These are phyloP conservation scores for Sylvietta virens DNA, from an alignment of 2,113 vertebrate species.

Conservation along the genomic window DNA sequence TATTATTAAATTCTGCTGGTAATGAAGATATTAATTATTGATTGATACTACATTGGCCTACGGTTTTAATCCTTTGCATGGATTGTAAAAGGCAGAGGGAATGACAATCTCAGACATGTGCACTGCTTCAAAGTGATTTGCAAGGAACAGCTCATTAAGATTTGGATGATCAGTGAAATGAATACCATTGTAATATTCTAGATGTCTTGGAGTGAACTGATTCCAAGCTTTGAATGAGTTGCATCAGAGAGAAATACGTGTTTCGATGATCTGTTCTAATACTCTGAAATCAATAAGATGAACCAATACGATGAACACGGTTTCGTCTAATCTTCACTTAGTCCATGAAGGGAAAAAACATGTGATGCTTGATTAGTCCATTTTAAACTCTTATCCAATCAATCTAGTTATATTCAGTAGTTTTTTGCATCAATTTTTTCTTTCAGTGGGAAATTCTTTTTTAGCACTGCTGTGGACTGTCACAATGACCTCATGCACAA, in stretches of 20 bases:
- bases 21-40: slow-evolving; percentile 8
- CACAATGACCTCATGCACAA: neutral
- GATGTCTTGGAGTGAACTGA: neutral
- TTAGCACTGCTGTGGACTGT: neutral
- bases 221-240: neutral
- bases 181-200: neutral
- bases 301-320: neutral
- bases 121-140: neutral
- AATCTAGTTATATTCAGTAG: neutral
- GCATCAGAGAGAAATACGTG: neutral
- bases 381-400: neutral
- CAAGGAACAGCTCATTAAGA: neutral
- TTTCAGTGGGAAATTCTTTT: neutral
- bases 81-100: neutral
- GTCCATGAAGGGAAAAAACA: neutral
- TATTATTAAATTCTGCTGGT: neutral
- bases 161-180: neutral
- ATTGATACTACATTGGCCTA: neutral
- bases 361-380: neutral
- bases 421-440: neutral
- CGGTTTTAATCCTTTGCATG: neutral
- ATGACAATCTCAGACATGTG: neutral
- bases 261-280: neutral
- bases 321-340: neutral
- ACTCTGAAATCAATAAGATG: neutral